phyloP scores from a whole-genome alignment of 2,888 invertebrate genomes.

The Heliconius aoede region DNA sequence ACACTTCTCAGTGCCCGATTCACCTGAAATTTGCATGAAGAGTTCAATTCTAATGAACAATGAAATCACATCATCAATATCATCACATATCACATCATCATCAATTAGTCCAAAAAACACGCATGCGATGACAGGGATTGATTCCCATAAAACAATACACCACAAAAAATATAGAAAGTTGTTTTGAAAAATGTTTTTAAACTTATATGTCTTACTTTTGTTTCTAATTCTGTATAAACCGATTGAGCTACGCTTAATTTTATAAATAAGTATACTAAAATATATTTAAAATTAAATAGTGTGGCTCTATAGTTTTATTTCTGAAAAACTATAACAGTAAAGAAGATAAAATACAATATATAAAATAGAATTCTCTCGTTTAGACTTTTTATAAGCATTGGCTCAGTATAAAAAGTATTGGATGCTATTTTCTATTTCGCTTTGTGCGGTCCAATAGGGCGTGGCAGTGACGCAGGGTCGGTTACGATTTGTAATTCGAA shows the following conservation, averaged over 20 bases:
- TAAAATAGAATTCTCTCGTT: background rate
- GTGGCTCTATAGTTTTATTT: background rate
- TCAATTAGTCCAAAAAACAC: too few species aligned
- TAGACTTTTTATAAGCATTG: constrained; percentile 14
- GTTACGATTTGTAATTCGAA: background rate
- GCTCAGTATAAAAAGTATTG: constrained; percentile 13
- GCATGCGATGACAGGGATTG: too few species aligned
- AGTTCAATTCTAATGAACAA: too few species aligned
- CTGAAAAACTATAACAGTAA: background rate
- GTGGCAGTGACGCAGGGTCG: background rate
- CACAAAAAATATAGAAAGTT: too few species aligned
- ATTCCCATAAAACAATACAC: too few species aligned
- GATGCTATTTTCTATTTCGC: constrained; percentile 18
- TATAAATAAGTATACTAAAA: background rate
- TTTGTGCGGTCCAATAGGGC: constrained; percentile 1
- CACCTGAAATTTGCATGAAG: too few species aligned
- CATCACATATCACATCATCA: too few species aligned
- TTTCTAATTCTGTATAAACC: too few species aligned
- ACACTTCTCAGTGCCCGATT: too few species aligned
- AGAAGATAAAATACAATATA: background rate
- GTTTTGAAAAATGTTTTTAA: too few species aligned
- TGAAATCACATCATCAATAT: too few species aligned
- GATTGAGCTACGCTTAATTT: too few species aligned
- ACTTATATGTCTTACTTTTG: background rate
- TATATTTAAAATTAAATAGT: background rate